Evolutionary conservation across 2,888 invertebrate species (phyloP).

Genomic region (Agrilus cyanescens): DNA sequence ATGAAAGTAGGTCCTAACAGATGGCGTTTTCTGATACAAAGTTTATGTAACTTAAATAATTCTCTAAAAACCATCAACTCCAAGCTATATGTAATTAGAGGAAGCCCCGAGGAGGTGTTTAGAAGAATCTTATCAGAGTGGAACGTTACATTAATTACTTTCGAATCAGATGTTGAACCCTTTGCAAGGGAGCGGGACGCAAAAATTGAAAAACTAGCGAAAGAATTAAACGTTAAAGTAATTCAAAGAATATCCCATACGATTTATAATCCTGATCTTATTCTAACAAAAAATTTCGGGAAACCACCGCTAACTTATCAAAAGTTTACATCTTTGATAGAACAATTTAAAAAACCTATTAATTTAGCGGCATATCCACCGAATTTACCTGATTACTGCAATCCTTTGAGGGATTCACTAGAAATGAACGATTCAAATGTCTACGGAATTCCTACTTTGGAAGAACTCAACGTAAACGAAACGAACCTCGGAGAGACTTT

Average conservation of each 20-base stretch:
- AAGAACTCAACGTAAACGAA: slow-evolving; percentile 52
- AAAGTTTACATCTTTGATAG: slow-evolving; percentile 71
- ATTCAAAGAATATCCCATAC: slow-evolving; percentile 72
- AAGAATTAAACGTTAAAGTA: slow-evolving; percentile 66
- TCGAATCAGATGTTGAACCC: slow-evolving; percentile 85
- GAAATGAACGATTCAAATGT: slow-evolving; percentile 66
- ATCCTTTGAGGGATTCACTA: slow-evolving; percentile 57
- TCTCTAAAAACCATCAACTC: slow-evolving; percentile 70
- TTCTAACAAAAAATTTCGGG: slow-evolving; percentile 70
- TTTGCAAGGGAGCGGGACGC: slow-evolving; percentile 78
- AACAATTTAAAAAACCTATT: slow-evolving; percentile 63
- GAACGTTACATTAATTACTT: slow-evolving; percentile 71
- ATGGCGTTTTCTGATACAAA: slow-evolving; percentile 83
- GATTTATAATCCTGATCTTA: slow-evolving; percentile 63
- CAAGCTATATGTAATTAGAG: slow-evolving; percentile 73
- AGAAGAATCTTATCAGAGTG: slow-evolving; percentile 80
- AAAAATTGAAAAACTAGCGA: slow-evolving; percentile 69
- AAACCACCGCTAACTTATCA: slow-evolving; percentile 77
- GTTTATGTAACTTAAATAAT: slow-evolving; percentile 70
- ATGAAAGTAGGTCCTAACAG: slow-evolving; percentile 84
- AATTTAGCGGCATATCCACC: slow-evolving; percentile 36
- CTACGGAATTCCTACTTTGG: slow-evolving; percentile 74
- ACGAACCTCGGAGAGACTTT: no score
- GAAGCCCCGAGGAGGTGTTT: slow-evolving; percentile 76
- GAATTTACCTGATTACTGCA: slow-evolving; percentile 32